Evolutionary conservation across 2,797 vertebrate genomes (phyloP), one percentile per base, ranked within the genome.

Genomic region (Momotus momota): DNA sequence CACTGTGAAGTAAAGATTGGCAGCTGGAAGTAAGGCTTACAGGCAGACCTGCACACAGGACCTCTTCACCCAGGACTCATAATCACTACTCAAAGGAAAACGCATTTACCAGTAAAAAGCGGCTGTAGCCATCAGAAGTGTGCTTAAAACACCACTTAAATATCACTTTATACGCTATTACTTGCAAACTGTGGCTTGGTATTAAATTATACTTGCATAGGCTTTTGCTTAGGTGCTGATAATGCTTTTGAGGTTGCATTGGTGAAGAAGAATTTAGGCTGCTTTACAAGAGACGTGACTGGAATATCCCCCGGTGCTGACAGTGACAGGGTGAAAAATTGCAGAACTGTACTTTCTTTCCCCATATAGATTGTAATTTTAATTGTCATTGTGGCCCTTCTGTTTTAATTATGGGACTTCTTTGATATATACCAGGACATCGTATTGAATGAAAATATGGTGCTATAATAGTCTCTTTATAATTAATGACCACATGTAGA

Each of bases 141-240:
- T 99, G 99, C 99, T 99, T 99, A 99, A 99, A 99, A 99, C 99
- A 99, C 99, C 99, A 99, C 99, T 99, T 99, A 99, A 99, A 99
- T 99, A 99, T 99, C 99, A 99, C 99, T 99, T 99, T 99, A 99
- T 99, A 99, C 98, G 98, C 99, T 99, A 99, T 99, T 99, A 99
- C 99, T 99, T 99, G 98, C 98, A 99, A 99, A 99, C 99, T 98
- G 98, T 99, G 99, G 98, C 99, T 99, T 99, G 98, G 98, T 99
- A 99, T 99, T 99, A 99, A 99, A 99, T 99, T 99, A 99, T 99
- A 99, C 99, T 99, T 99, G 99, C 98, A 98, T 98, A 98, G 98
- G 98, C 98, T 99, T 99, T 99, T 99, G 98, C 98, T 99, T 99
- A 98, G 98, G 98, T 99, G 99, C 99, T 99, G 99, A 98, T 98